phyloP scores from a whole-genome alignment of 2,797 vertebrate species.

The Telmatherina bonti region DNA sequence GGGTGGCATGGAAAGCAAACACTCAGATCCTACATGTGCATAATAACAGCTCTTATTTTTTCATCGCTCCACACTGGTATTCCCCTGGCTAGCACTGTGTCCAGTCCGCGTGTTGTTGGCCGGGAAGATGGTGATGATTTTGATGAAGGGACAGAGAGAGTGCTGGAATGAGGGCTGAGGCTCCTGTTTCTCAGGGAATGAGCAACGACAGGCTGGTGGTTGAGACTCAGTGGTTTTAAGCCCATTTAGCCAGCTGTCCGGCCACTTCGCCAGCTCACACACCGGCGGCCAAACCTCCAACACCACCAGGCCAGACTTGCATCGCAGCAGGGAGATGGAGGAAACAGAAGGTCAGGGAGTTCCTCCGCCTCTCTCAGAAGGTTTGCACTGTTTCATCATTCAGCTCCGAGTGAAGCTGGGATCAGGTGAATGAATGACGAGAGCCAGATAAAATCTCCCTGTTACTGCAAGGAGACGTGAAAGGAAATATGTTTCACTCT shows the following conservation, averaged over 20 bases:
- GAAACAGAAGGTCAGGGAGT: constrained; percentile 69
- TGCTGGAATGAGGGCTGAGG: constrained; percentile 69
- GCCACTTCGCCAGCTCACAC: constrained; percentile 56
- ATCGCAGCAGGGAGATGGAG: constrained; percentile 52
- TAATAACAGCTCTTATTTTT: constrained; percentile 75
- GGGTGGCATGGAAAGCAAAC: constrained; percentile 62
- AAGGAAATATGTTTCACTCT: constrained; percentile 7
- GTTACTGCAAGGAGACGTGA: constrained; percentile 1
- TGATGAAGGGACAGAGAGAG: constrained; percentile 64
- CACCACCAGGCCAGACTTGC: constrained; percentile 62
- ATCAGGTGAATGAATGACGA: constrained; percentile 40
- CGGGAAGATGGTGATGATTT: constrained; percentile 27
- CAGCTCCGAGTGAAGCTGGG: constrained; percentile 44
- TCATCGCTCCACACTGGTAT: constrained; percentile 65
- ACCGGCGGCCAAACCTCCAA: constrained; percentile 67
- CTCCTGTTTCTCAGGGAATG: constrained; percentile 50
- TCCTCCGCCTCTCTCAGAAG: constrained; percentile 52
- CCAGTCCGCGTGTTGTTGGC: constrained; percentile 55
- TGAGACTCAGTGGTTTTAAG: constrained; percentile 56
- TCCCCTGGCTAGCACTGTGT: constrained; percentile 67
- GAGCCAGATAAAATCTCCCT: constrained; percentile 14
- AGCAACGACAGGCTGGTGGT: constrained; percentile 57
- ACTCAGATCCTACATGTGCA: constrained; percentile 58
- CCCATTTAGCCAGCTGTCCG: constrained; percentile 59
- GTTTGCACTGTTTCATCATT: constrained; percentile 46